phyloP scores from a whole-genome alignment of 1,140 invertebrate genomes.

The Vanessa tameamea region DNA sequence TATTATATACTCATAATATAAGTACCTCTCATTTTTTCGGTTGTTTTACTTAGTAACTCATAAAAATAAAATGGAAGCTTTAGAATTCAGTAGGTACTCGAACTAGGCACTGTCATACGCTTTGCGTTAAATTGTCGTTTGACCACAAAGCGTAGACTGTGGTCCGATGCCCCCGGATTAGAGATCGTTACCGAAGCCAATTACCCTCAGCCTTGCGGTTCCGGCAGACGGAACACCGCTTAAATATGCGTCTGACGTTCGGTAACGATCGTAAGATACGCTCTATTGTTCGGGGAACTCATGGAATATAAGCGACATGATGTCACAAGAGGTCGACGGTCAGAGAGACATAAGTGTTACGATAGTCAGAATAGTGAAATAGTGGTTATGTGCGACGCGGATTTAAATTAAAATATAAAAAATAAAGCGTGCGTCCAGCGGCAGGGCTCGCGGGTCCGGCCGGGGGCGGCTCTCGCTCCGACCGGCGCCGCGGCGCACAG shows the following conservation, averaged over 20 bases:
- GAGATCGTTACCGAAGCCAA: slow-evolving; percentile 47
- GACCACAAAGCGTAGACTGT: slow-evolving; percentile 50
- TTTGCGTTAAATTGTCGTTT: slow-evolving; percentile 44
- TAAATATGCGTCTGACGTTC: slow-evolving; percentile 24
- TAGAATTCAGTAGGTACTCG: background rate
- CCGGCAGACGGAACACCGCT: slow-evolving; percentile 34
- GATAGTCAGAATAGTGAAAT: background rate
- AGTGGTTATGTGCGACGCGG: slow-evolving; percentile 24
- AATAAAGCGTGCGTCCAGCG: slow-evolving; percentile 11
- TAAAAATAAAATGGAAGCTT: background rate
- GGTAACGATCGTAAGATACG: slow-evolving; percentile 31
- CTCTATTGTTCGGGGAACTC: slow-evolving; percentile 15
- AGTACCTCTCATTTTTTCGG: too few relatives aligned
- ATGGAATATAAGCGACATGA: slow-evolving; percentile 11
- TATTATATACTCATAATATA: too few relatives aligned
- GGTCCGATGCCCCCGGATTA: slow-evolving; percentile 41
- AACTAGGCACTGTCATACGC: slow-evolving; percentile 20
- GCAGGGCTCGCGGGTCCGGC: slow-evolving; percentile 35
- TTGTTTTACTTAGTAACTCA: too few relatives aligned
- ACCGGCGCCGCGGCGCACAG: slow-evolving; percentile 60
- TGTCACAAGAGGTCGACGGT: slow-evolving; percentile 9
- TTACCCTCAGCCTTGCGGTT: slow-evolving; percentile 46
- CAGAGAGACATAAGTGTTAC: slow-evolving; percentile 11
- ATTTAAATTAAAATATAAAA: background rate
- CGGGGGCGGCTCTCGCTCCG: slow-evolving; percentile 39